phyloP scores from a whole-genome alignment of 2,797 vertebrate species.

The Loris lydekkerianus region DNA sequence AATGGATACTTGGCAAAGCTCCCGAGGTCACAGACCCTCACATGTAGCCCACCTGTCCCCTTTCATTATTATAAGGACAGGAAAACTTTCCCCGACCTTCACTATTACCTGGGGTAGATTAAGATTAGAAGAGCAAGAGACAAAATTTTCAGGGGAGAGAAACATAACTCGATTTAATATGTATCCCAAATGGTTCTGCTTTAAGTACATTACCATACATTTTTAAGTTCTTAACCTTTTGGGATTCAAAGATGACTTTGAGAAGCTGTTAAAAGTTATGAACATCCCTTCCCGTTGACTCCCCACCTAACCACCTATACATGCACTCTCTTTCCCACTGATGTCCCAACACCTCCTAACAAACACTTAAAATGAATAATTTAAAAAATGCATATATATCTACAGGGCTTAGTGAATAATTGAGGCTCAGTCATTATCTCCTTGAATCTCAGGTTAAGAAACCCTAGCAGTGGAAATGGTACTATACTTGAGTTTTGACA shows the following conservation, averaged over 20 bases:
- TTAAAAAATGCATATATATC: background rate
- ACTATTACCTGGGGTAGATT: background rate
- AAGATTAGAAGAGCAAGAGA: background rate
- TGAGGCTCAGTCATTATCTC: background rate
- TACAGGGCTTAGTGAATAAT: background rate
- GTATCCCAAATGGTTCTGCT: background rate
- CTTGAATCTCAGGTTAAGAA: background rate
- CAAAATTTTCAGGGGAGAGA: background rate
- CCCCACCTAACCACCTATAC: too few relatives aligned
- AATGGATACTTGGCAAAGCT: background rate
- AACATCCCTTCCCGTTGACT: background rate
- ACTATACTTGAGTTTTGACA: background rate
- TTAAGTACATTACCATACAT: background rate
- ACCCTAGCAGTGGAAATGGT: background rate
- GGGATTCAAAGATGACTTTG: background rate
- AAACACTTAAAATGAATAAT: background rate
- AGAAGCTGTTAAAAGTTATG: background rate
- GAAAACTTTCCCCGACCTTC: accelerated
- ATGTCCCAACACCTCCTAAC: background rate
- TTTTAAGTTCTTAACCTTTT: slow-evolving; percentile 8
- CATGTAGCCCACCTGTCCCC: background rate
- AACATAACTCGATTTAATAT: background rate
- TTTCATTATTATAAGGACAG: background rate
- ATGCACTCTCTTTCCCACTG: background rate
- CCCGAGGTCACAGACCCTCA: background rate